Evolutionary conservation across 2,797 vertebrate species (phyloP), one percentile per base, ranked within the genome.

Genomic region (Oreochromis grahami): DNA sequence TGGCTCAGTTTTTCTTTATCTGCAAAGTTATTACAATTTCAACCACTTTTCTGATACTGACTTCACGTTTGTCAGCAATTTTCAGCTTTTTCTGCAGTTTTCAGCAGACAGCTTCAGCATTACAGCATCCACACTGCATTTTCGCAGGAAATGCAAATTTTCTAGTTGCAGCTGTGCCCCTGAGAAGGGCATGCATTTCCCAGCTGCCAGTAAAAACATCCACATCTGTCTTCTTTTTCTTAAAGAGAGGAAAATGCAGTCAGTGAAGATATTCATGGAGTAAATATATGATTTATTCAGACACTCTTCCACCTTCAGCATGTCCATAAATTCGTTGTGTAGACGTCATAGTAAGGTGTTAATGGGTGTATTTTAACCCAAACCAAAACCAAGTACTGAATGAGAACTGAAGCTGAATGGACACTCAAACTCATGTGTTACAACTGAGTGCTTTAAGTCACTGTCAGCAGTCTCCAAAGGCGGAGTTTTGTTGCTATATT

Each of bases 211-310:
- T 78, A 78, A 51, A 86, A 88, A 87, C 87, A 86, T 82, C 19
- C 50, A 89, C 85, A 88, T 92, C 87, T 90, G 91, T 60, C 41
- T 26, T 24, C 60, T 65, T 34, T 7, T 81, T 36, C 24, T 41
- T 34, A 26, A 12, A 52, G 10, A 41, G 11, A 78, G 24, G 36
- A 26, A 58, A 70, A 81, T 19, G 76, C 81, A 81, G 36, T 63
- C 21, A 41, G 15, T 58, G 2, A 56, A 85, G n/a, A 19, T 38
- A 17, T 85, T 84, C 29, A 48, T 26, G 3, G 38, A 45, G 38
- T 45, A 70, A 11, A 70, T 70, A 43, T 10, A 43, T 68, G 38
- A 68, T 41, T 68, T 68, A 4, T 24, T 68, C 63, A 43, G 38
- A 43, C 63, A 15, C 38, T 26, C 1, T 70, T 70, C 21, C 38